Base-by-base conservation (phyloP, 1,140 invertebrate genomes). In the Hetaerina americana region DNA sequence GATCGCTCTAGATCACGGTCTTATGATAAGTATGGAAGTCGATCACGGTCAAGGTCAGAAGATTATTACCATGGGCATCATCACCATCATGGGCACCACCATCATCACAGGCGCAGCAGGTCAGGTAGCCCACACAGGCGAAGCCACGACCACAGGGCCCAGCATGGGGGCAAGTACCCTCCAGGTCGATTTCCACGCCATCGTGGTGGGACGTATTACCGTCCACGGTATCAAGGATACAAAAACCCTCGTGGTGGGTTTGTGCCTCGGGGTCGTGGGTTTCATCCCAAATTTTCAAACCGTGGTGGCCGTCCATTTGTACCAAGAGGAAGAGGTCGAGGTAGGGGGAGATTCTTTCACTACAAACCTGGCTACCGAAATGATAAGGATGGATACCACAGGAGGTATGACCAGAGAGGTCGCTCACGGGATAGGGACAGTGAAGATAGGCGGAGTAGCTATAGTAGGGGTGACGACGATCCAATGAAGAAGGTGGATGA, bases 201-300 rank as follows among this genome's bases (percentile, higher is more conserved):
- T 75, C 84, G 89, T 18, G 89, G 89, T 66, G 40, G 40, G 3
- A 91, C 89, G 0, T 91, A 91, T 77, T 91, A 91, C 79, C 88
- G 89, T 74, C 89, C 89, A 0, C 82, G 89, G 26, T 91, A 90
- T 83, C 88, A 89, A 77, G 83, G 78, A 73, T 82, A 80, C 26
- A 79, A 80, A 31, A 81, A 80, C 76, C 76, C 79, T 0, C 77
- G 78, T 6, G 80, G 75, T 71, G 84, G 74, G 70, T 79, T 77
- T 70, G 78, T 76, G 69, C 76, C 77, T 31, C 70, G 78, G 6
- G 76, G 78, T 5, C 31, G 73, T 49, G 66, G 68, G 5, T 69
- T 66, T 25, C 57, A 70, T 68, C 68, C 70, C 26, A 72, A 70
- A 24, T 68, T 26, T 10, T 79, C 83, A 72, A 83, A 85, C 69